Base-by-base conservation (phyloP, 1,140 invertebrate species). In the Lepidurus apus region DNA sequence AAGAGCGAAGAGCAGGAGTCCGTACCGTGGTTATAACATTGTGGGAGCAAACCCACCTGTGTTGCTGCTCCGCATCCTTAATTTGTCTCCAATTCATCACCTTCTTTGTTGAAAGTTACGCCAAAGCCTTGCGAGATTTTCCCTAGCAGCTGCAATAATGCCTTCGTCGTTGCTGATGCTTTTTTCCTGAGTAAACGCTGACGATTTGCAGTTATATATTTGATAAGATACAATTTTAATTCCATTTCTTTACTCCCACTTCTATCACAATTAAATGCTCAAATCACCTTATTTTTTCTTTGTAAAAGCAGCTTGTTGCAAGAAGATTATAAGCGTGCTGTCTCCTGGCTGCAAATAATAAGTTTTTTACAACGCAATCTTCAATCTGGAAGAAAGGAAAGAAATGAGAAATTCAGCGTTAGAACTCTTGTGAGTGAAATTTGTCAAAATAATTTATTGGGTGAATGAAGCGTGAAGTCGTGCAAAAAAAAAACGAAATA, bases 361-460 rank as follows among this genome's bases (percentile, higher is more conserved):
- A 65, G 53, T 21, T 65, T 34, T 21, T n/a, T 10, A 65, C 53
- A 65, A 65, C 53, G 53, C n/a, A 21, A n/a, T 17, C 53, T 65
- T 65, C 53, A 65, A 65, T 65, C 53, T 65, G 53, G 21, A 65
- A 65, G 53, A 65, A 65, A 65, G 21, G 53, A 65, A 65, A 65
- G 21, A 65, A 65, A 21, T 13, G 21, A 21, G 21, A 65, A 65
- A n/a, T 21, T 65, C 53, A 1, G 53, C 53, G 53, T 65, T 65
- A 65, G 53, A 65, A 65, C 17, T 21, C 13, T 65, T 65, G 53
- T 65, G 34, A 4, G 34, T 34, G 34, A 34, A 65, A 65, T 17
- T 65, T 65, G 53, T 65, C 21, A 65, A 65, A 13, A 65, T 65
- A 65, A 65, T 65, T 65, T 65, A 65, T 65, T 65, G 53, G n/a